Evolutionary conservation across 2,797 vertebrate genomes (phyloP), one percentile per base, ranked within the genome.

Genomic region (Brachyrhaphis roseni): DNA sequence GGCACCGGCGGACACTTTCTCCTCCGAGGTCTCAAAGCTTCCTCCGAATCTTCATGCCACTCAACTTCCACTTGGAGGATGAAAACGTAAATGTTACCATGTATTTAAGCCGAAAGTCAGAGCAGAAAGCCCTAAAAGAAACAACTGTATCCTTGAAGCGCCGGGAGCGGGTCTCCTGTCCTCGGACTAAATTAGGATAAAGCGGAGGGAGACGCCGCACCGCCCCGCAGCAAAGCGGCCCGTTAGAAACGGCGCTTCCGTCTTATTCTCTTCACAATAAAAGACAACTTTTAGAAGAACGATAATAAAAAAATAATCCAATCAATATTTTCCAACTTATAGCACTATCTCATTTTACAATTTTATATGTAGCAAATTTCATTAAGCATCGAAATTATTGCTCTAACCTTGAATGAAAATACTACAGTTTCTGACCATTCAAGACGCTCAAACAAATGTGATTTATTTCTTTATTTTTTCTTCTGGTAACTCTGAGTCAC

Each of bases 1-100:
- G 93, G 93, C 93, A 93, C 89, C 87, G 73, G 76, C 75, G 76
- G 77, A 31, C 85, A 80, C 91, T 82, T 81, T 92, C 86, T 86
- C 82, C 88, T 80, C 84, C 77, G 70, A 18, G 45, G 83, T 86
- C 84, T 93, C 89, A 91, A 74, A 45, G 78, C 20, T 74, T 57
- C 36, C 6, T 45, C 34, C 86, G 3, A 66, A 55, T 28, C 3
- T 74, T 90, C 87, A 90, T 90, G 84, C 81, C 83, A 43, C 62
- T 45, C 51, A 3, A 5, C 68, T 62, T 20, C 20, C 68, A 20
- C 64, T 55, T 18, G 77, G 1, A 10, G 76, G 23, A 76, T 31
- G 36, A 10, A 5, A n/a, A 10, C 0, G 57, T 0, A 1, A 47
- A 15, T 36, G 11, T 23, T 1, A 20, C 16, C 13, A 45, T 7